Conservation (phyloP, 2,113 vertebrate genomes). For the Hylia prasina region DNA sequence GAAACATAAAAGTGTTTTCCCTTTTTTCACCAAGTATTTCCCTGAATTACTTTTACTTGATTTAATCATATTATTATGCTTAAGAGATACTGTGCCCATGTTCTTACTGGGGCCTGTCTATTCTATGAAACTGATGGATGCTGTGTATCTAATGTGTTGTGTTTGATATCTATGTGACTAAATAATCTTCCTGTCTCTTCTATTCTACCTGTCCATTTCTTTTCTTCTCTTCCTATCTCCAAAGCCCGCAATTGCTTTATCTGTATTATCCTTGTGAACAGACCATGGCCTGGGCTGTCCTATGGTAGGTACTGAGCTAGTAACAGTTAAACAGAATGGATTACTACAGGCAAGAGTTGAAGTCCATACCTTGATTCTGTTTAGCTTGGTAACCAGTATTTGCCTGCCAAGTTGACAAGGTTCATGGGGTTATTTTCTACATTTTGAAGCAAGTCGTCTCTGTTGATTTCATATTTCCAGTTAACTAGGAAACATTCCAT, state of each 20-base stretch:
- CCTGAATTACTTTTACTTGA: background rate
- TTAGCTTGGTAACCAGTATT: background rate
- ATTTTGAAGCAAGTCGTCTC: background rate
- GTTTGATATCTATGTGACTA: background rate
- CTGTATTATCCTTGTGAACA: background rate
- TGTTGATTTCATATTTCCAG: background rate
- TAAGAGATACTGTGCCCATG: background rate
- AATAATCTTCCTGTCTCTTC: background rate
- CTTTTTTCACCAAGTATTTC: background rate
- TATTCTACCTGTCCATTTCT: background rate
- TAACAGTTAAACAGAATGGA: background rate
- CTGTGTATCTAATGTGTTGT: background rate
- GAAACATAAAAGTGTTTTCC: background rate
- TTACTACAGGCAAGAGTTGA: background rate
- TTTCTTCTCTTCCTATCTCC: background rate
- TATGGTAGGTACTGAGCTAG: background rate
- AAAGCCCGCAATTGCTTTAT: background rate
- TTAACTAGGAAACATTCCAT: background rate
- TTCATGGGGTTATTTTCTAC: background rate
- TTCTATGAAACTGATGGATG: background rate
- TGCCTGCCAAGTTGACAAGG: background rate
- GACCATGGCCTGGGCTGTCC: background rate
- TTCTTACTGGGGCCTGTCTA: background rate
- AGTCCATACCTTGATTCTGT: background rate
- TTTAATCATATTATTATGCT: background rate